A percentile compares a stretch with the other conserved stretches of the same genome.
Evolutionary conservation across 2,888 invertebrate species (phyloP).

Genomic region (Steinernema carpocapsae): DNA sequence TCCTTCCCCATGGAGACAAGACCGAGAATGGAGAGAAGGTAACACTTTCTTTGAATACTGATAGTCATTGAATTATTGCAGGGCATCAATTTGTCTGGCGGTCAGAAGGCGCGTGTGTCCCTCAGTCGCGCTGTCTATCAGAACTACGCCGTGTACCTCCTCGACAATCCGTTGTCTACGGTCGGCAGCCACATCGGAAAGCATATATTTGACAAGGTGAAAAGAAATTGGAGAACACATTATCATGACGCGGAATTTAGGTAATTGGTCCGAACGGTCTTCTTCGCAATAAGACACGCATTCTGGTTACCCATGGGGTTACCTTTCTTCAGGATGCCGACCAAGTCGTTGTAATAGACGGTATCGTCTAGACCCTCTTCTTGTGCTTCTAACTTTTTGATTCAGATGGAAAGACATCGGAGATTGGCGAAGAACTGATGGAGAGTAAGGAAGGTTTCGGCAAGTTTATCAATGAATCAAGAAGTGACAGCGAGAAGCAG

Average conservation of each 20-base stretch:
- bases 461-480: conserved; percentile 71
- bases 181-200: conserved; percentile 97
- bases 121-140: conserved; percentile 78
- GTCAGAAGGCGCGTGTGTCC: conserved; percentile 83
- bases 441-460: conserved; percentile 77
- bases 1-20: conserved; percentile 86
- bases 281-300: conserved; percentile 76
- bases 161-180: conserved; percentile 93
- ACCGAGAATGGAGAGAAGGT: conserved; percentile 97
- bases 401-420: conserved; percentile 81
- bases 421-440: conserved; percentile 84
- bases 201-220: conserved; percentile 79
- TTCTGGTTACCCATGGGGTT: conserved; percentile 93
- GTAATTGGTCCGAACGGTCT: conserved; percentile 81
- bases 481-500: conserved; percentile 48
- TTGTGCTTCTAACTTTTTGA: neutral
- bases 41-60: no score
- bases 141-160: conserved; percentile 82
- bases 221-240: neutral
- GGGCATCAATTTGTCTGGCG: conserved; percentile 89
- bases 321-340: conserved; percentile 89
- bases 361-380: conserved; percentile 36
- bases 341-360: conserved; percentile 84
- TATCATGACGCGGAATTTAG: conserved; percentile 68
- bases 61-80: conserved; percentile 71